Conservation (phyloP, 2,797 vertebrate species). For the Argya squamiceps region DNA sequence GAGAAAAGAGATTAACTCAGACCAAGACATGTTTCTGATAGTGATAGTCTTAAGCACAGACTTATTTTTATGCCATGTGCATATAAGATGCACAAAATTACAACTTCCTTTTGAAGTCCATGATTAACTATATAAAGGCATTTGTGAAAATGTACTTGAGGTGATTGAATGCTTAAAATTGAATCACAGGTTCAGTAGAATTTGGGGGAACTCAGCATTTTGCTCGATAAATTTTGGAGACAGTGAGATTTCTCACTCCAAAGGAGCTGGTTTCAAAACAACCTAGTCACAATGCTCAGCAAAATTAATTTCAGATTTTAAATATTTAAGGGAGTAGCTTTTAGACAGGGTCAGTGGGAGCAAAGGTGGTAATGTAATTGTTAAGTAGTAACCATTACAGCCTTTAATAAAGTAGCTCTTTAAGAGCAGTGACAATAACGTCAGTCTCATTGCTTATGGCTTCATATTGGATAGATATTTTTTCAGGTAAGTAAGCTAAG, state of each 20-base stretch:
- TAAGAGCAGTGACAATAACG: neutral
- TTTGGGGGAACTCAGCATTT: neutral
- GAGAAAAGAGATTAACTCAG: neutral
- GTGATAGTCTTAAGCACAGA: neutral
- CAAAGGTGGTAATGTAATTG: neutral
- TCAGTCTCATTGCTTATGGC: neutral
- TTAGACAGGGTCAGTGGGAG: neutral
- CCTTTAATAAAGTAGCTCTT: neutral
- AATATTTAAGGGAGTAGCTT: neutral
- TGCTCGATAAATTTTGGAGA: neutral
- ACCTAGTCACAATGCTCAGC: neutral
- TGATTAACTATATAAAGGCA: neutral
- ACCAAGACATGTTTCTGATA: fast-evolving
- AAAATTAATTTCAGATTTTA: neutral
- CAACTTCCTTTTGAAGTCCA: neutral
- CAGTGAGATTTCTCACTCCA: neutral
- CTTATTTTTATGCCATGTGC: neutral
- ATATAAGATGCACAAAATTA: neutral
- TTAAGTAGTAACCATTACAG: neutral
- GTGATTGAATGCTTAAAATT: neutral
- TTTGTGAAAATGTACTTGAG: neutral
- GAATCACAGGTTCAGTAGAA: neutral
- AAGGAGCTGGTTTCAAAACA: neutral
- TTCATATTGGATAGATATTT: neutral
- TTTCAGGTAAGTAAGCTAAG: neutral